phyloP scores from a whole-genome alignment of 2,797 vertebrate genomes.

The Alosa sapidissima region DNA sequence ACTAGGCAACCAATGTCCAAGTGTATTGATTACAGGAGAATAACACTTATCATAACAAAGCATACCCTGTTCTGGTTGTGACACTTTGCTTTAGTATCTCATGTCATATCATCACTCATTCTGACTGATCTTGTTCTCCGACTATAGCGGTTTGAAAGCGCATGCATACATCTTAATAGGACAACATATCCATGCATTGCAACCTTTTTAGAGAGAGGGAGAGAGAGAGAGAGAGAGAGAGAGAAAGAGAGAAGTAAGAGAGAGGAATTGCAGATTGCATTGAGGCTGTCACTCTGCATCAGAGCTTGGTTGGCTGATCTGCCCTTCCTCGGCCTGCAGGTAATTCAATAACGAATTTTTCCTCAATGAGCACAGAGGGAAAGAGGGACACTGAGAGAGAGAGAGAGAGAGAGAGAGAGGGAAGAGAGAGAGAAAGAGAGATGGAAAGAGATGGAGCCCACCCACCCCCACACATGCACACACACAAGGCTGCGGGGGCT shows the following conservation, averaged over 20 bases:
- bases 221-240: slow-evolving; percentile 46
- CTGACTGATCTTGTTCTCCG: background rate
- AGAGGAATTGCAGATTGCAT: slow-evolving; percentile 37
- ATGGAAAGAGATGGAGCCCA: slow-evolving; percentile 17
- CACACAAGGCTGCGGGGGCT: slow-evolving; percentile 23
- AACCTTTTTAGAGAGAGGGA: slow-evolving; percentile 38
- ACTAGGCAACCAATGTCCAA: background rate
- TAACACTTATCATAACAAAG: background rate
- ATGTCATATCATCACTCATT: background rate
- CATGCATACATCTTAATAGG: slow-evolving; percentile 8
- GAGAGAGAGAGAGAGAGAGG: background rate
- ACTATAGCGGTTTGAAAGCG: background rate
- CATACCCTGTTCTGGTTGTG: background rate
- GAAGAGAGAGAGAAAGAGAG: background rate
- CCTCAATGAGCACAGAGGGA: slow-evolving; percentile 41
- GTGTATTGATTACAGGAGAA: background rate
- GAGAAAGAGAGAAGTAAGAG: slow-evolving; percentile 35
- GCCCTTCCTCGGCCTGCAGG: slow-evolving; percentile 37
- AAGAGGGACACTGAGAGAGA: slow-evolving; percentile 9
- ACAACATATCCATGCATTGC: background rate
- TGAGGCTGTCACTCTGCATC: slow-evolving; percentile 47
- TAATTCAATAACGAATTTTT: slow-evolving; percentile 49
- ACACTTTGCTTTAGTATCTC: background rate
- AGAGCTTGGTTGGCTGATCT: slow-evolving; percentile 26
- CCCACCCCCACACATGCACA: background rate